Conservation (phyloP, 2,797 vertebrate species). For the Poeciliopsis infans region DNA sequence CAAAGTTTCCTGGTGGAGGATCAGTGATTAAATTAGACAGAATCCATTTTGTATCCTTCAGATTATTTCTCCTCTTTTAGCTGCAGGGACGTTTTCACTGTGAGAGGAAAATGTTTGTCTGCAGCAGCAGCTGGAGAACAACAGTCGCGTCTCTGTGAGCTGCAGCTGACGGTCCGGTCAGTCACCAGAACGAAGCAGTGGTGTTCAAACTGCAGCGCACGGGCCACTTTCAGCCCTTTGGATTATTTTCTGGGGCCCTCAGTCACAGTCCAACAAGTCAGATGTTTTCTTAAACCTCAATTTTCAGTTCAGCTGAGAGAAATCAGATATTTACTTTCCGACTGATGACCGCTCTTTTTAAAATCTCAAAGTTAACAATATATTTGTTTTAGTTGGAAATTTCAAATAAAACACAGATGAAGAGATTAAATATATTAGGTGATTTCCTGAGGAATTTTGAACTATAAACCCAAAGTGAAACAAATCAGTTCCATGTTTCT, state of each 20-base stretch:
- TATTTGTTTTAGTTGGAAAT: not conserved
- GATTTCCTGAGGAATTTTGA: not conserved
- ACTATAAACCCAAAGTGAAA: not conserved
- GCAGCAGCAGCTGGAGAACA: constrained; percentile 17
- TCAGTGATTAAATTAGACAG: not conserved
- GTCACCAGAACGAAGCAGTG: not conserved
- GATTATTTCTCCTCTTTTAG: not conserved
- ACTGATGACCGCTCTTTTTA: no score
- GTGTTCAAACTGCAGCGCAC: not conserved
- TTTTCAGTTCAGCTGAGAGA: not conserved
- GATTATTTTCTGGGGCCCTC: not conserved
- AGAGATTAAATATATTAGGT: not conserved
- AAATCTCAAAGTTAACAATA: not conserved
- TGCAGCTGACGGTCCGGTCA: not conserved
- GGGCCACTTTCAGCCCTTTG: not conserved
- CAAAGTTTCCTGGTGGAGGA: not conserved
- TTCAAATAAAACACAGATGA: not conserved
- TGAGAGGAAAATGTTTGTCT: not conserved
- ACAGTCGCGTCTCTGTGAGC: constrained; percentile 20
- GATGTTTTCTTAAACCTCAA: not conserved
- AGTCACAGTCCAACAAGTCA: not conserved
- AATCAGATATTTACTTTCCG: not conserved
- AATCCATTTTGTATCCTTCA: not conserved
- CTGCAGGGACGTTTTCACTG: not conserved
- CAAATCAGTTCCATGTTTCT: not conserved